Evolutionary conservation across 2,888 invertebrate species (phyloP).

Genomic region (Incurvaria masculella): DNA sequence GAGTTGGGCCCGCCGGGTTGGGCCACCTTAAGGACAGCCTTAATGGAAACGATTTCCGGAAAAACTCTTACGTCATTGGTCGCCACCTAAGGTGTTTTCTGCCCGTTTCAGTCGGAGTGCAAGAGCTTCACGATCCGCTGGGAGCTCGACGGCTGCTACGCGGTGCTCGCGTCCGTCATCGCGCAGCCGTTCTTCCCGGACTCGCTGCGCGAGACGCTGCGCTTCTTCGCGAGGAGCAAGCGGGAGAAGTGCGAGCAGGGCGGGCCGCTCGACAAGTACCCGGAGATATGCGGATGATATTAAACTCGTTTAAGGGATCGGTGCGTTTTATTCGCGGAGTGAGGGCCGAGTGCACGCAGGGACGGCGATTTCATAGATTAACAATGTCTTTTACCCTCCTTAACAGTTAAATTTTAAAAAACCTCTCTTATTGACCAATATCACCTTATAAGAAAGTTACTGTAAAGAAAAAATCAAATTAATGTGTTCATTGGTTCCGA

Average conservation of each 20-base stretch:
- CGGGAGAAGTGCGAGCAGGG: background rate
- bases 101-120: slow-evolving; percentile 61
- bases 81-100: background rate
- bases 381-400: no score
- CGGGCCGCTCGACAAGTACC: background rate
- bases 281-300: background rate
- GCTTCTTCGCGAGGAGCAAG: slow-evolving; percentile 32
- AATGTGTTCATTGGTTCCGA: no score
- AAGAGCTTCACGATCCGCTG: slow-evolving; percentile 60
- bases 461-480: no score
- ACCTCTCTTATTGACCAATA: no score
- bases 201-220: slow-evolving; percentile 32
- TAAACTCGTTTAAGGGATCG: background rate
- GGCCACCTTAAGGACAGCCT: no score
- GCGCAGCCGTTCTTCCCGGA: slow-evolving; percentile 27
- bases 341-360: no score
- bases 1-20: no score
- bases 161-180: slow-evolving; percentile 38
- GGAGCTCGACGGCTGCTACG: slow-evolving; percentile 61
- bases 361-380: no score
- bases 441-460: no score
- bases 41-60: slow-evolving; percentile 3
- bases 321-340: no score
- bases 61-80: background rate
- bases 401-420: no score